Percentiles rank a stretch among this genome's conserved stretches.
Evolutionary conservation across 2,888 invertebrate species (phyloP).

Genomic region (Himalopsyche tibetana): DNA sequence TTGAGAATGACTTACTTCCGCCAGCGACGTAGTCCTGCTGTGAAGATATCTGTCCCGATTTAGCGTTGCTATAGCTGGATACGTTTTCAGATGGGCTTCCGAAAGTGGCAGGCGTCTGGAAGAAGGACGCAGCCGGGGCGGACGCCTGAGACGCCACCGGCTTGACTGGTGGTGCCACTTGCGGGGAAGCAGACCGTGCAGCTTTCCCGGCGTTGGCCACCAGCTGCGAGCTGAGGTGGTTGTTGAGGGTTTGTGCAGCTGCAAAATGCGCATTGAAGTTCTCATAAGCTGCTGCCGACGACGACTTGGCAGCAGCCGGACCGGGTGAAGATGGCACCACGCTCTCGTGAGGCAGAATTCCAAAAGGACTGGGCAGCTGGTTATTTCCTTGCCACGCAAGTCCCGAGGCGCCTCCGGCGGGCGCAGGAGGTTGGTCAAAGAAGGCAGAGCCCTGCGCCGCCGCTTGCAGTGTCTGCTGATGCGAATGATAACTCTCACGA

Average conservation of each 20-base stretch:
- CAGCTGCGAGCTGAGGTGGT: slow-evolving; percentile 82
- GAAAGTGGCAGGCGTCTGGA: slow-evolving; percentile 80
- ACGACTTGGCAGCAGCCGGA: slow-evolving; percentile 78
- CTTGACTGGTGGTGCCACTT: slow-evolving; percentile 74
- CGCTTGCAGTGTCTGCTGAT: slow-evolving; percentile 76
- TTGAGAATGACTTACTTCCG: slow-evolving; percentile 79
- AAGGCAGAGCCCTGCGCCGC: slow-evolving; percentile 80
- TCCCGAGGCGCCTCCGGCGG: slow-evolving; percentile 74
- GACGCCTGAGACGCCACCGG: slow-evolving; percentile 74
- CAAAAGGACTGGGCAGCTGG: slow-evolving; percentile 84
- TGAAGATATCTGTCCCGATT: slow-evolving; percentile 76
- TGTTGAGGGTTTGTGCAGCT: slow-evolving; percentile 80
- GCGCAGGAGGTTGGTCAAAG: slow-evolving; percentile 81
- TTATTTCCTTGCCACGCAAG: slow-evolving; percentile 86
- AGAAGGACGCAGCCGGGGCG: slow-evolving; percentile 78
- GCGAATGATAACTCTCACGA: slow-evolving; percentile 78
- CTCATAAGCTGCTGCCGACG: slow-evolving; percentile 77
- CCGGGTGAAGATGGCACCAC: slow-evolving; percentile 82
- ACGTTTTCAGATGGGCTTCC: slow-evolving; percentile 77
- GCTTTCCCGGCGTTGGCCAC: slow-evolving; percentile 77
- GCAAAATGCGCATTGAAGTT: slow-evolving; percentile 85
- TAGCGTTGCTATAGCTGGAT: slow-evolving; percentile 76
- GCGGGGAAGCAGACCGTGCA: slow-evolving; percentile 75
- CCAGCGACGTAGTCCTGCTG: slow-evolving; percentile 75
- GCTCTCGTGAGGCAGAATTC: slow-evolving; percentile 87